These are phyloP conservation scores for Drosophila basisetae DNA, from an alignment of 2,888 invertebrate species.

Conservation along the genomic window DNA sequence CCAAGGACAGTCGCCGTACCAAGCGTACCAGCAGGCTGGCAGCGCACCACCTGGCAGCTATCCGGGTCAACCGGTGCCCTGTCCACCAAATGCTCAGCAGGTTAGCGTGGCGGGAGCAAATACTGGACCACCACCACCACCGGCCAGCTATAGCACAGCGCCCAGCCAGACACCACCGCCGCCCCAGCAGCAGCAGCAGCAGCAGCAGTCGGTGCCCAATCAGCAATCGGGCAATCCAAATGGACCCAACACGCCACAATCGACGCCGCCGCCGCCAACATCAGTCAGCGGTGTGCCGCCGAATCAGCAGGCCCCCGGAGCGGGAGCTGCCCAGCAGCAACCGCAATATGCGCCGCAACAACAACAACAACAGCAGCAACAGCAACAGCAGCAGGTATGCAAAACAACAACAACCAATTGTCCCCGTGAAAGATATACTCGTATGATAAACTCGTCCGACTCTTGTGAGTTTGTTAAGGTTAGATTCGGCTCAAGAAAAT, in stretches of 20 bases:
- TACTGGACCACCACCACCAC: slow-evolving; percentile 72
- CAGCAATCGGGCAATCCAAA: slow-evolving; percentile 71
- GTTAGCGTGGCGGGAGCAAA: slow-evolving; percentile 70
- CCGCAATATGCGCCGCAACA: slow-evolving; percentile 65
- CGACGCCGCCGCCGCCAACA: slow-evolving; percentile 74
- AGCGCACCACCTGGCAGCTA: slow-evolving; percentile 77
- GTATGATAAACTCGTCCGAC: background rate
- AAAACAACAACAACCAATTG: background rate
- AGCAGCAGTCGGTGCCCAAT: slow-evolving; percentile 84
- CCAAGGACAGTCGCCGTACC: slow-evolving; percentile 85
- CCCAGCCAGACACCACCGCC: slow-evolving; percentile 85
- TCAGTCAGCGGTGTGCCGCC: slow-evolving; percentile 55
- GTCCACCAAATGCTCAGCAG: slow-evolving; percentile 72
- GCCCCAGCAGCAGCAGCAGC: slow-evolving; percentile 58
- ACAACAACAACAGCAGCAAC: slow-evolving; percentile 47
- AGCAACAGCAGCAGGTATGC: slow-evolving; percentile 53
- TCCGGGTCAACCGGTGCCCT: slow-evolving; percentile 74
- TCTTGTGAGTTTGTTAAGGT: background rate
- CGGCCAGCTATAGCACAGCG: slow-evolving; percentile 86
- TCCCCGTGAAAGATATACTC: background rate
- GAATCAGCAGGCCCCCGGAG: slow-evolving; percentile 60
- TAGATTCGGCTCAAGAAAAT: background rate
- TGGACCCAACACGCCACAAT: slow-evolving; percentile 77
- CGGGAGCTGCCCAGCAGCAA: slow-evolving; percentile 56
- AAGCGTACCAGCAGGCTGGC: slow-evolving; percentile 83